Evolutionary conservation across 1,140 invertebrate species (phyloP), one percentile per base, ranked within the genome.

Genomic region (Zaprionus gabonicus): DNA sequence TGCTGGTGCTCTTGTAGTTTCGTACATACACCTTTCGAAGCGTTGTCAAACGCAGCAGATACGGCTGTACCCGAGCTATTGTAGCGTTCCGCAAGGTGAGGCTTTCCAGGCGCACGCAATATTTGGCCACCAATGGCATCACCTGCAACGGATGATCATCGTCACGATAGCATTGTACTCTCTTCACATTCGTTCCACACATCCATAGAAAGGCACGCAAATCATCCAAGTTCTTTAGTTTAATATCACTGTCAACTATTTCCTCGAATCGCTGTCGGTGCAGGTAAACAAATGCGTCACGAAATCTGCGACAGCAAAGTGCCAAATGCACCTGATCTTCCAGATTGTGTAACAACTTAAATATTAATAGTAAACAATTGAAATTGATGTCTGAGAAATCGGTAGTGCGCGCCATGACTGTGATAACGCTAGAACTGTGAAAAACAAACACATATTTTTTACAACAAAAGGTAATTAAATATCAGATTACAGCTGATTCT

Each of bases 181-280:
- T 53, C 12, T 77, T 70, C 2, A 88, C 77, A 46, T 78, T 82
- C 12, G 55, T 44, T 13, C 84, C 84, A 27, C 81, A 84, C 15
- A 88, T 71, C 84, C 84, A 88, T 1, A 88, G 15, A 49, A 88
- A 90, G 10, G 81, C 80, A 51, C 80, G 85, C 84, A 85, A 88
- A 23, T 84, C 85, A 25, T 88, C 84, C 4, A 84, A 51, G 44
- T 55, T 84, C 6, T 67, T 69, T 0, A 88, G 36, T 28, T 76
- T 90, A 1, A 76, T 79, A 2, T 88, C 78, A 25, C 58, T 78
- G 56, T 88, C 84, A 15, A 79, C 59, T 3, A 88, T 70, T 34
- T 78, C 66, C 9, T 68, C 62, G 34, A 84, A 88, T 41, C 80
- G 78, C 7, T 71, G 51, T 2, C 67, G 74, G 12, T 90, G 81